Evolutionary conservation across 2,888 invertebrate species (phyloP).

Genomic region (Empis livida): DNA sequence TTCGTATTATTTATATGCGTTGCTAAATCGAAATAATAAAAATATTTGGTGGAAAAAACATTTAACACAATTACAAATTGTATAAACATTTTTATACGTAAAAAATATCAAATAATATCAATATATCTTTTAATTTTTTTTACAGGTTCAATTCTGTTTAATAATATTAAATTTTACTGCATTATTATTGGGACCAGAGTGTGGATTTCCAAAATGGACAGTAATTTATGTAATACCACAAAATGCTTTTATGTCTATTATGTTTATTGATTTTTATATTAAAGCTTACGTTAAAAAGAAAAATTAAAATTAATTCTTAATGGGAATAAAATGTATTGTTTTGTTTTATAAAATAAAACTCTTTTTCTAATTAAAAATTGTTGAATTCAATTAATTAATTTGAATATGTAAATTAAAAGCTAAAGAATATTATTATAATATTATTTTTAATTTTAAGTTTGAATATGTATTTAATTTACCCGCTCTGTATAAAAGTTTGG

Average conservation of each 20-base stretch:
- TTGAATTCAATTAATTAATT: too few relatives aligned
- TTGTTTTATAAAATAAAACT: too few relatives aligned
- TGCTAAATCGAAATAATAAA: conserved; percentile 76
- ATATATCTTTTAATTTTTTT: conserved; percentile 13
- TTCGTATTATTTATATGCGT: conserved; percentile 75
- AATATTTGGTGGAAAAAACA: conserved; percentile 93
- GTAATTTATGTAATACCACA: conserved; percentile 47
- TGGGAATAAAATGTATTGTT: neutral
- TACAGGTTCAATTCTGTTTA: conserved; percentile 46
- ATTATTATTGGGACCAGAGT: conserved; percentile 40
- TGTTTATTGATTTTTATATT: conserved; percentile 55
- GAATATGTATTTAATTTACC: too few relatives aligned
- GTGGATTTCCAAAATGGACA: conserved; percentile 44
- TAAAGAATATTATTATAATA: too few relatives aligned
- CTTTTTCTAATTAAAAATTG: too few relatives aligned
- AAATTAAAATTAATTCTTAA: neutral
- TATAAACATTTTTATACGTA: conserved; percentile 30
- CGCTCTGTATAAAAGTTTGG: too few relatives aligned
- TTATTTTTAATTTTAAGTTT: too few relatives aligned
- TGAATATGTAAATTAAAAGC: too few relatives aligned
- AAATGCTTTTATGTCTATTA: conserved; percentile 48
- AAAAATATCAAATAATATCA: too few relatives aligned
- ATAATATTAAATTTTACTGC: conserved; percentile 40
- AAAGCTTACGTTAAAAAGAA: conserved; percentile 41
- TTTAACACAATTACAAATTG: conserved; percentile 75